Conservation (phyloP, 2,113 vertebrate genomes). For the Paratilapia polleni region DNA sequence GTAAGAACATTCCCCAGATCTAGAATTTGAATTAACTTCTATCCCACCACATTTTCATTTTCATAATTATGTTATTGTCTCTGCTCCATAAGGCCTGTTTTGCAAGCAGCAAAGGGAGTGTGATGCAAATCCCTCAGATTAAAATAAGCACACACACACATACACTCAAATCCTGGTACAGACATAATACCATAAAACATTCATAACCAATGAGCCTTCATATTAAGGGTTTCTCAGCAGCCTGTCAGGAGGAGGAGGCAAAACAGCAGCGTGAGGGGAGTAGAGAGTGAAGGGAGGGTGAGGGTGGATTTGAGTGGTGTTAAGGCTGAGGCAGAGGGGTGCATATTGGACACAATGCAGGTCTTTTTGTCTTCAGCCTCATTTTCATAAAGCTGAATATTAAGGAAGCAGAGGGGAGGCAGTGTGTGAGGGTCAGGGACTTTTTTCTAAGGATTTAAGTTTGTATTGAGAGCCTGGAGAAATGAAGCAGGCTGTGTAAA, state of each 20-base stretch:
- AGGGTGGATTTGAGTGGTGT: not conserved
- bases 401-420: constrained; percentile 48
- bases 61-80: constrained; percentile 19
- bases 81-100: constrained; percentile 31
- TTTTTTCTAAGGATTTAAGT: constrained; percentile 27
- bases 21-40: constrained; percentile 7
- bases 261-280: constrained; percentile 30
- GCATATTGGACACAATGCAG: constrained; percentile 53
- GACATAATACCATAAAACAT: constrained; percentile 60
- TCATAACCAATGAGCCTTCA: constrained; percentile 50
- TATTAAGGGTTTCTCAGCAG: constrained; percentile 35
- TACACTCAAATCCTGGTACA: constrained; percentile 51
- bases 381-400: constrained; percentile 79
- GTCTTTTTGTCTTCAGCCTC: constrained; percentile 61
- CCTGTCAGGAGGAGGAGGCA: constrained; percentile 23
- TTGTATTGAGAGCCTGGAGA: constrained; percentile 30
- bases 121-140: constrained; percentile 61
- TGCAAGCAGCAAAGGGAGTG: constrained; percentile 37
- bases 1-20: not conserved
- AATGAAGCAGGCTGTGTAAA: not conserved
- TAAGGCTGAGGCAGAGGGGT: not conserved
- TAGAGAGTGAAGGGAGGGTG: not conserved
- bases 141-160: constrained; percentile 34
- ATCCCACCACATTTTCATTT: constrained; percentile 20
- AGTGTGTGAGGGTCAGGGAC: constrained; percentile 22